Base-by-base conservation (phyloP, 2,888 invertebrate species). In the Drosophila helvetica region DNA sequence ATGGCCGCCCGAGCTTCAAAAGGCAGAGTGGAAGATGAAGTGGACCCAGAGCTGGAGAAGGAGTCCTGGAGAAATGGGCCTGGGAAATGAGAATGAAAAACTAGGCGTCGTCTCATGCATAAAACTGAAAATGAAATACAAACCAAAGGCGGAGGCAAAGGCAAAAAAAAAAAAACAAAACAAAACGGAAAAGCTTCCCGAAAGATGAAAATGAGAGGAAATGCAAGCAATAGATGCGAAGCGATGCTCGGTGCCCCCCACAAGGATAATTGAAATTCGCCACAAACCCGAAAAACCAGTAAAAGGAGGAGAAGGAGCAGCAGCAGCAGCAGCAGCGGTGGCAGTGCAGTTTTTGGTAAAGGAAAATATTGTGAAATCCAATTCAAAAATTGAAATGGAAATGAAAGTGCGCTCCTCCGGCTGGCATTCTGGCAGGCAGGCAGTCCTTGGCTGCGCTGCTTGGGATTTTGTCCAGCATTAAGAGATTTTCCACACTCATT, bases 191-290 rank as follows among this genome's bases (percentile, higher is more conserved):
- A 63, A 54, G 54, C 45, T 47, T 38, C 15, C 15, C 38, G 51
- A 65, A 67, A 69, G 69, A 66, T 52, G 75, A 61, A 74, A 68
- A 70, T 69, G 72, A 58, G 57, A 65, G 45, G 33, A 54, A 71
- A 50, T 63, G 56, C 56, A 52, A 10, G 63, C 45, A 52, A 52
- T 55, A 46, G 51, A 30, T 38, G 54, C 55, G 15, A 15, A 15
- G 38, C 38, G 15, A 1, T 6, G 38, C 38, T 38, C 38, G 38
- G 38, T 22, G 22, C 5, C 15, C 45, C 75, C 73, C 75, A 75
- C 78, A 66, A 65, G 78, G 72, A 85, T 86, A 86, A 84, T 86
- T 86, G 87, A 84, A 84, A 86, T 84, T 80, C 81, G 67, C 78
- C 84, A 70, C 86, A 77, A 62, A 18, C 50, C 18, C 47, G 27